Percentiles rank a stretch among this genome's conserved stretches.
phyloP scores from a whole-genome alignment of 2,113 vertebrate genomes.

The Hemichromis elongatus region DNA sequence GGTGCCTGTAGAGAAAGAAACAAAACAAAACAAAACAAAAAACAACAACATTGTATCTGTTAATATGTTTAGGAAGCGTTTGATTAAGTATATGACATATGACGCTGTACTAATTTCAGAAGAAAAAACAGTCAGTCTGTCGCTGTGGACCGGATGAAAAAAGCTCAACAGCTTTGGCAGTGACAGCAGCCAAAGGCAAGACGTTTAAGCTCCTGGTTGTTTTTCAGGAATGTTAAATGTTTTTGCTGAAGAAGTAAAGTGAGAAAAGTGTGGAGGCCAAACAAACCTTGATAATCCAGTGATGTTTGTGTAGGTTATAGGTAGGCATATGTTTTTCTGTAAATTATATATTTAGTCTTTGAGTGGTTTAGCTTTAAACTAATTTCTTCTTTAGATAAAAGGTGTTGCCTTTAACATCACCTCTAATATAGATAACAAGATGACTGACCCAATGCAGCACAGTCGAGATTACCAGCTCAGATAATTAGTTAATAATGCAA shows the following conservation, averaged over 20 bases:
- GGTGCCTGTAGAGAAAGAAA: constrained; percentile 65
- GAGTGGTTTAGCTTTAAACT: too few species aligned
- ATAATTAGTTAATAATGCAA: neutral
- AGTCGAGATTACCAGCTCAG: neutral
- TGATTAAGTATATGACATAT: neutral
- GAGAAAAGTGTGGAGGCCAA: neutral
- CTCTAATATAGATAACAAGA: neutral
- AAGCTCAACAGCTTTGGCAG: neutral
- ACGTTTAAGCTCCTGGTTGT: neutral
- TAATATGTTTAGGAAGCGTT: neutral
- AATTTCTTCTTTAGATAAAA: neutral
- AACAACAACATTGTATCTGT: neutral
- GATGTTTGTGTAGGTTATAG: neutral
- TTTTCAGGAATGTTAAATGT: neutral
- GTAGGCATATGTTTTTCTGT: neutral
- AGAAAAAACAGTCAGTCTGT: neutral
- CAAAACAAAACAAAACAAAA: neutral
- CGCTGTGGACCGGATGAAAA: neutral
- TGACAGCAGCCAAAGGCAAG: neutral
- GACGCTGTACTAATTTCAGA: neutral
- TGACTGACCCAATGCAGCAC: neutral
- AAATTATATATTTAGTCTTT: neutral
- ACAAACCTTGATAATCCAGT: neutral
- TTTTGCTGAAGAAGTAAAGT: neutral
- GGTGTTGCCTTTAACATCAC: neutral